phyloP scores from a whole-genome alignment of 30 jellyfish, hydroid and myxozoan genomes.

The Aurelia sp. region DNA sequence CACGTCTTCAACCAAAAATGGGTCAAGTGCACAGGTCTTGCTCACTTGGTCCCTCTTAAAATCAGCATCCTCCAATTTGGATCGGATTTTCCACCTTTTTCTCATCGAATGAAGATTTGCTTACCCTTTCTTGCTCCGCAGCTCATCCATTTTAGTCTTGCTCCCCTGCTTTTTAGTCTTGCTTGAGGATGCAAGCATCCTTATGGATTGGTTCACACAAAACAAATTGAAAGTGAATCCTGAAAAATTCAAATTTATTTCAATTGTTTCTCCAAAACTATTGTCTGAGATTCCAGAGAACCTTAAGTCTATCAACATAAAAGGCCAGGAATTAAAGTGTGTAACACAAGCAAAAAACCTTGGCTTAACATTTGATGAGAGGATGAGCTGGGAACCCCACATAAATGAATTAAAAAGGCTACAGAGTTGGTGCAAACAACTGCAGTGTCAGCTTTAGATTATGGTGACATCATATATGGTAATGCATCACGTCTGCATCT shows the following conservation, averaged over 20 bases:
- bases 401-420: too few species aligned
- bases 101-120: too few species aligned
- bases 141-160: too few species aligned
- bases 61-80: too few species aligned
- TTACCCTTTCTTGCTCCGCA: too few species aligned
- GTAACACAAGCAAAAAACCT: slow-evolving; percentile 23
- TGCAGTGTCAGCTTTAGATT: slow-evolving; percentile 38
- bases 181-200: slow-evolving; percentile 40
- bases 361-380: slow-evolving; percentile 37
- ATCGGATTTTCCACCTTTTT: too few species aligned
- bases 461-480: slow-evolving; percentile 7
- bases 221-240: slow-evolving; percentile 27
- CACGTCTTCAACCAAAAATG: too few species aligned
- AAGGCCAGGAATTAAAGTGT: slow-evolving; percentile 37
- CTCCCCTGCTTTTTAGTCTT: too few species aligned
- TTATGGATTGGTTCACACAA: slow-evolving; percentile 14
- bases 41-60: too few species aligned
- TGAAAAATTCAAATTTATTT: slow-evolving; percentile 18
- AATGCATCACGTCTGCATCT: slow-evolving; percentile 18
- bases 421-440: slow-evolving; percentile 45
- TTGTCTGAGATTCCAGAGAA: slow-evolving; percentile 25
- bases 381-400: slow-evolving; percentile 13
- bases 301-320: slow-evolving; percentile 14
- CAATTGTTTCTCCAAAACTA: slow-evolving; percentile 9
- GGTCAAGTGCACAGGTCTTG: too few species aligned